A percentile compares a stretch with the other conserved stretches of the same genome.
phyloP scores from a whole-genome alignment of 2,888 invertebrate genomes.

The Dermolepida albohirtum region DNA sequence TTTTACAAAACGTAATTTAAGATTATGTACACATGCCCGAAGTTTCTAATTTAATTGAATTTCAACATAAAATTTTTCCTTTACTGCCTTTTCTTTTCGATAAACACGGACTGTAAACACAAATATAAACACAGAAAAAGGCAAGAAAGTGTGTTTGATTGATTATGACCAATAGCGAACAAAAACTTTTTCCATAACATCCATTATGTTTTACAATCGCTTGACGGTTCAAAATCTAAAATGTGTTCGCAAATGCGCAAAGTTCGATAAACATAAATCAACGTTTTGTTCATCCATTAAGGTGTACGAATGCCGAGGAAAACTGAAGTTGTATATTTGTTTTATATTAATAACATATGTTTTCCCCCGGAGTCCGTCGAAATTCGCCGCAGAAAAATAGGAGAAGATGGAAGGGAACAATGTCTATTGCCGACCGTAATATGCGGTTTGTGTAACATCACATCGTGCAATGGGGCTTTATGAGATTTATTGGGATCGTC shows the following conservation, averaged over 20 bases:
- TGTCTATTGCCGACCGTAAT: conserved; percentile 40
- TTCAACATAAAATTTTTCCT: no score
- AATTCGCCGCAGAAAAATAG: conserved; percentile 18
- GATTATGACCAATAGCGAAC: neutral
- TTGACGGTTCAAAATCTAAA: neutral
- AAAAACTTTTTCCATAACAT: conserved; percentile 15
- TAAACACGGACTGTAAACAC: neutral
- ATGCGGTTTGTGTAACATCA: conserved; percentile 44
- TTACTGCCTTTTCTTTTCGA: no score
- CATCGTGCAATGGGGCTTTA: conserved; percentile 45
- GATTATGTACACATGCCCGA: no score
- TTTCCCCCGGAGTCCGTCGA: neutral
- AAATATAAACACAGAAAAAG: neutral
- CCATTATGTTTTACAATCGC: conserved; percentile 4
- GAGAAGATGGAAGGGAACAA: conserved; percentile 17
- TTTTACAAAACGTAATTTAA: no score
- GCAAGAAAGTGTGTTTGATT: conserved; percentile 9
- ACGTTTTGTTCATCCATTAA: conserved; percentile 25
- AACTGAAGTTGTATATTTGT: conserved; percentile 33
- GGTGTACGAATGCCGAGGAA: conserved; percentile 3
- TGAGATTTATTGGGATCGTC: conserved; percentile 43
- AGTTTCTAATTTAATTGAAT: no score
- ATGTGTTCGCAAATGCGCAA: conserved; percentile 10
- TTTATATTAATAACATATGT: conserved; percentile 31
- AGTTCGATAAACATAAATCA: conserved; percentile 21